Conservation (phyloP, 1,140 invertebrate species). For the Brachionus sp. region DNA sequence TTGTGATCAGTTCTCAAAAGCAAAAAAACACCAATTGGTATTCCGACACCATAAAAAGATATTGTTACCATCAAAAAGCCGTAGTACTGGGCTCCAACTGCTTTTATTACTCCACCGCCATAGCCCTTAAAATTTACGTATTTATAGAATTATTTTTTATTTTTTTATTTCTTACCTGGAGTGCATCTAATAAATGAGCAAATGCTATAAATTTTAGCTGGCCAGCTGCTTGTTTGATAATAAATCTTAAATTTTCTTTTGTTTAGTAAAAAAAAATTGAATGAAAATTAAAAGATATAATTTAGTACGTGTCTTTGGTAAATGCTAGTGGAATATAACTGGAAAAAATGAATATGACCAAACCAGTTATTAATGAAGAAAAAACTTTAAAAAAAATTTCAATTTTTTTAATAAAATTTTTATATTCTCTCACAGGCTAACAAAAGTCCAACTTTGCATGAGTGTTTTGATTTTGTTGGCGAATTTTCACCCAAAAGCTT, state of each 20-base stretch:
- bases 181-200: not conserved
- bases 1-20: conserved; percentile 8
- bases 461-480: not conserved
- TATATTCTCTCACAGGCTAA: not conserved
- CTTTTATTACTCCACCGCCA: not conserved
- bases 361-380: not conserved
- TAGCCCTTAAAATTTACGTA: not conserved
- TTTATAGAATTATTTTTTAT: not conserved
- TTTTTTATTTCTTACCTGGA: not conserved
- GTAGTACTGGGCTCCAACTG: not conserved
- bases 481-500: conserved; percentile 11
- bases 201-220: not conserved
- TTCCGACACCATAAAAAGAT: not conserved
- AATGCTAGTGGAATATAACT: conserved; percentile 2
- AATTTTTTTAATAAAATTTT: not conserved
- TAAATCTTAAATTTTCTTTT: not conserved
- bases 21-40: conserved; percentile 31
- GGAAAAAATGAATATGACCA: not conserved
- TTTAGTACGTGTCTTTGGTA: not conserved
- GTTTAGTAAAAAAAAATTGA: not conserved
- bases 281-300: not conserved
- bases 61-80: conserved; percentile 4
- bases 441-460: not conserved
- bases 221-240: not conserved
- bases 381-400: not conserved